Evolutionary conservation across 2,888 invertebrate species (phyloP), one percentile per base, ranked within the genome.

Genomic region (Spilarctia lutea): DNA sequence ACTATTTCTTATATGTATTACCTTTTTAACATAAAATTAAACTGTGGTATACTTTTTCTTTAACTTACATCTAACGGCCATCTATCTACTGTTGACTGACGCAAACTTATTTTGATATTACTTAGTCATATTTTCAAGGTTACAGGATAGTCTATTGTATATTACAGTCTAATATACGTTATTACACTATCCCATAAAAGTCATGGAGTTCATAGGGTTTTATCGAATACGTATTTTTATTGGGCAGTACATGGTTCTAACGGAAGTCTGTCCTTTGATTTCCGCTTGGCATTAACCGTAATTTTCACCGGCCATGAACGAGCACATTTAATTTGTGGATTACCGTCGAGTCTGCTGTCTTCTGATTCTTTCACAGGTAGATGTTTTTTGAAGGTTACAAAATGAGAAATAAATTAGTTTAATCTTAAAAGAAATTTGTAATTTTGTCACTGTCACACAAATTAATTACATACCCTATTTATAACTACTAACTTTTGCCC

Each of bases 1-100:
- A 85, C 83, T 77, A 81, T 79, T 75, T 79, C 68, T 75, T 71
- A 18, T 72, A 35, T 4, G 35, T 35, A 56, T 75, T 69, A 30
- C 33, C n/a, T 42, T n/a, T 70, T 33, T 67, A n/a, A n/a, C 39
- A 45, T 60, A 65, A 68, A 68, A 24, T 33, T 65, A 45, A 45
- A 42, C 24, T 70, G 39, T 3, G 8, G 35, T 73, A 63, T 63
- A 27, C 39, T 16, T 73, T 65, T 35, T 30, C 48, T 69, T 48
- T 1, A 1, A 48, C 48, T 65, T 30, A 13, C n/a, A 56, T 66
- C 65, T 56, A 27, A 24, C 63, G 30, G 24, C 13, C 27, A 27
- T n/a, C 2, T 6, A 8, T 11, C n/a, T 56, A n/a, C 27, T 30
- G 8, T 30, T 30, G n/a, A n/a, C 52, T 56, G 30, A 63, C 18